Percentiles rank a stretch among this genome's conserved stretches.
Conservation (phyloP, 2,888 invertebrate species). For the Chrysodeixis includens region DNA sequence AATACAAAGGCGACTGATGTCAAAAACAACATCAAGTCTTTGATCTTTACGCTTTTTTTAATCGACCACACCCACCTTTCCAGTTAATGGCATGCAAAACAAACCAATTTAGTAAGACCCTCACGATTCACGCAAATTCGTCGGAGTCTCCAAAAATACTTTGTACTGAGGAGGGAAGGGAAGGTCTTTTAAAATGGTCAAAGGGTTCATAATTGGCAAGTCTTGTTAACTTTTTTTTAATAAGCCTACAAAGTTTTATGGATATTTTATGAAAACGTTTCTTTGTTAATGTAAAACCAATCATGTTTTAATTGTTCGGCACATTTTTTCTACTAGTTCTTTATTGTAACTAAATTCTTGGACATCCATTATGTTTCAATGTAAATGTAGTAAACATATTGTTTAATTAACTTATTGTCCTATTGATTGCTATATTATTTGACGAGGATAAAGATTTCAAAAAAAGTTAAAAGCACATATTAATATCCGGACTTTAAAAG, state of each 20-base stretch:
- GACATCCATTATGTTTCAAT: constrained; percentile 35
- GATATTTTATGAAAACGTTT: constrained; percentile 77
- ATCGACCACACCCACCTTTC: constrained; percentile 77
- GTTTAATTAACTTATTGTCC: neutral
- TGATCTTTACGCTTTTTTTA: constrained; percentile 77
- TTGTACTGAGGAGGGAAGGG: constrained; percentile 5
- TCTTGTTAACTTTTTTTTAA: constrained; percentile 83
- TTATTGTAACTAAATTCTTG: constrained; percentile 33
- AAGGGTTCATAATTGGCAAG: constrained; percentile 75
- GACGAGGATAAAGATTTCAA: neutral
- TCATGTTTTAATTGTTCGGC: constrained; percentile 67
- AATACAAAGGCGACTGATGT: constrained; percentile 63
- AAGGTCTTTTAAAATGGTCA: constrained; percentile 57
- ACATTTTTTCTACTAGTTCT: constrained; percentile 43
- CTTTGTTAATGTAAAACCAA: constrained; percentile 78
- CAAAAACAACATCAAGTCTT: constrained; percentile 70
- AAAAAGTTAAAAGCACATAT: too few relatives aligned
- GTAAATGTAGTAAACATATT: constrained; percentile 10
- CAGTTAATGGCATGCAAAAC: constrained; percentile 74
- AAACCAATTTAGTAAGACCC: constrained; percentile 40
- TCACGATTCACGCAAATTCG: constrained; percentile 3
- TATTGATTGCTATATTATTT: neutral
- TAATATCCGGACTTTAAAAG: too few relatives aligned
- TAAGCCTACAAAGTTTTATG: constrained; percentile 83
- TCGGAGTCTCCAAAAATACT: neutral